Percentiles rank a stretch among this genome's conserved stretches.
These are phyloP conservation scores for Micropoecilia bifurca DNA, from an alignment of 2,797 vertebrate genomes.

Conservation along the genomic window DNA sequence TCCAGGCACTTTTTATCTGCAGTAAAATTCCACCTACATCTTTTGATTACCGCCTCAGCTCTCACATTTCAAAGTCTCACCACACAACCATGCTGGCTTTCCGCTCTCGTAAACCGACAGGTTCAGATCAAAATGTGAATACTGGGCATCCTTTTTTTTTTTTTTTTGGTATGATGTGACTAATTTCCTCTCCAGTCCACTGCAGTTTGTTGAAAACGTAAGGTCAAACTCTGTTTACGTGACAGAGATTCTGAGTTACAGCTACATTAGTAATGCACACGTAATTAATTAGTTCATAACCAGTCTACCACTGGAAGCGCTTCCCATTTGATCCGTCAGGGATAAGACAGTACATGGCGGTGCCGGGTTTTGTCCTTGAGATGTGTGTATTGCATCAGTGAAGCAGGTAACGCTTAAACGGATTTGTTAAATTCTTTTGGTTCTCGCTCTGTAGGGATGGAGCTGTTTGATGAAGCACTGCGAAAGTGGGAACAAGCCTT, in stretches of 20 bases:
- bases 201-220: background rate
- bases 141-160: background rate
- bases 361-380: background rate
- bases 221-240: background rate
- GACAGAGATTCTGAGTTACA: background rate
- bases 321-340: background rate
- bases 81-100: background rate
- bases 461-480: conserved; percentile 96
- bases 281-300: background rate
- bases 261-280: background rate
- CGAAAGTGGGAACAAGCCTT: conserved; percentile 96
- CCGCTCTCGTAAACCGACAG: background rate
- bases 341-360: background rate
- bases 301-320: background rate
- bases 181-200: background rate
- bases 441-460: conserved; percentile 86
- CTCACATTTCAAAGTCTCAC: background rate
- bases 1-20: background rate
- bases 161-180: background rate
- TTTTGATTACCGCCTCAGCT: background rate
- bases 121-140: background rate
- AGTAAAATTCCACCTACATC: background rate
- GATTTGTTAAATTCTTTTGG: background rate
- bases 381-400: background rate
- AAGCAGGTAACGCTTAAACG: background rate